A percentile compares a stretch with the other conserved stretches of the same genome.
These are phyloP conservation scores for Empidonax traillii DNA, from an alignment of 2,113 vertebrate genomes.

Conservation along the genomic window DNA sequence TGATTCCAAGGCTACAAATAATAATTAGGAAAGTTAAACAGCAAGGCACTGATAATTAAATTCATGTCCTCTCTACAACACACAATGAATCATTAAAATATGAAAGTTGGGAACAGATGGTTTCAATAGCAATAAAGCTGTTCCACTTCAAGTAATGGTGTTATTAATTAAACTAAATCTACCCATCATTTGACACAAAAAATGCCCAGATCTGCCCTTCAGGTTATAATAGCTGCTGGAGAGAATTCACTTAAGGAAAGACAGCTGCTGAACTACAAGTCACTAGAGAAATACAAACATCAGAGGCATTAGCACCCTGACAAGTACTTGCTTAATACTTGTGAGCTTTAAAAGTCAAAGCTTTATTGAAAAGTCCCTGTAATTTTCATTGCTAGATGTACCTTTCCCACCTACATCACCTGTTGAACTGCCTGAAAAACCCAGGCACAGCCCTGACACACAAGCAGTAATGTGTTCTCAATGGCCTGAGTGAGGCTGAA, in stretches of 20 bases:
- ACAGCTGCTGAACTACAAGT: not conserved
- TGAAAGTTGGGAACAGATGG: conserved; percentile 58
- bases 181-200: not conserved
- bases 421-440: not conserved
- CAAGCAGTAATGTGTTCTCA: not conserved
- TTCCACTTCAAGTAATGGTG: conserved; percentile 18
- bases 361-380: not conserved
- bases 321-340: not conserved
- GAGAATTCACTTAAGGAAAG: not conserved
- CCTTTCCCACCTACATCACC: not conserved
- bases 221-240: not conserved
- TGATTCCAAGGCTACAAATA: conserved; percentile 24
- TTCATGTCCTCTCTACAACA: not conserved
- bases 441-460: not conserved
- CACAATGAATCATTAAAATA: conserved; percentile 58
- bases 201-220: not conserved
- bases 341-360: not conserved
- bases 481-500: not conserved
- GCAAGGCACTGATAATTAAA: conserved; percentile 48
- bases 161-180: conserved; percentile 31
- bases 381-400: not conserved
- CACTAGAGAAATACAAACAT: not conserved
- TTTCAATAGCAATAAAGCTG: conserved; percentile 60
- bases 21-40: conserved; percentile 38
- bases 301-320: not conserved